Evolutionary conservation across 2,888 invertebrate genomes (phyloP).

Genomic region (Gnatocerus cornutus): DNA sequence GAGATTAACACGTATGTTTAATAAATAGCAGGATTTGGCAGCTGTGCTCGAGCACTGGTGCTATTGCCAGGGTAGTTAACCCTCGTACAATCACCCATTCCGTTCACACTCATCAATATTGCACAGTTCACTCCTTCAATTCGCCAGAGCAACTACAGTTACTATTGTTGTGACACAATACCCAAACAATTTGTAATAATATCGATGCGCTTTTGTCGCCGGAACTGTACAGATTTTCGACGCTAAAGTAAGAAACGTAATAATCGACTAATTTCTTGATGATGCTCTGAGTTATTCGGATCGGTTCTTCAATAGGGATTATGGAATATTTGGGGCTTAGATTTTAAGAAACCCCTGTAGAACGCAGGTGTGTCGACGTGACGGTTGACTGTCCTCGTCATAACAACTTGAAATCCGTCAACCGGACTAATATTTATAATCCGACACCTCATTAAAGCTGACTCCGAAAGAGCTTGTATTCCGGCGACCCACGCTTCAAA

Average conservation of each 20-base stretch:
- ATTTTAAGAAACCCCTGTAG: slow-evolving; percentile 52
- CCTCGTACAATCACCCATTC: slow-evolving; percentile 49
- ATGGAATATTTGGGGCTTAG: slow-evolving; percentile 51
- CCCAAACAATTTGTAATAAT: slow-evolving; percentile 72
- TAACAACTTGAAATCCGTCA: slow-evolving; percentile 57
- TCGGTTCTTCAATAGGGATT: slow-evolving; percentile 47
- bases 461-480: slow-evolving; percentile 10
- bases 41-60: slow-evolving; percentile 68
- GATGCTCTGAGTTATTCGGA: slow-evolving; percentile 22
- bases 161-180: slow-evolving; percentile 70
- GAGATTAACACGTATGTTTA: slow-evolving; percentile 73
- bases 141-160: slow-evolving; percentile 47
- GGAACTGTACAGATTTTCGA: slow-evolving; percentile 24
- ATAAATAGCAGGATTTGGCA: slow-evolving; percentile 72
- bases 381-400: slow-evolving; percentile 58
- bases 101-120: neutral
- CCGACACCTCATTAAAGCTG: slow-evolving; percentile 62
- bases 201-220: slow-evolving; percentile 71
- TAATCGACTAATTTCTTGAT: neutral
- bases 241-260: slow-evolving; percentile 8
- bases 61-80: slow-evolving; percentile 63
- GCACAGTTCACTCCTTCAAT: neutral
- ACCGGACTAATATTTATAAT: slow-evolving; percentile 59
- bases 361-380: slow-evolving; percentile 52
- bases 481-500: slow-evolving; percentile 15